A percentile compares a stretch with the other conserved stretches of the same genome.
phyloP scores from a whole-genome alignment of 2,888 invertebrate genomes.

The Apotomis betuletana region DNA sequence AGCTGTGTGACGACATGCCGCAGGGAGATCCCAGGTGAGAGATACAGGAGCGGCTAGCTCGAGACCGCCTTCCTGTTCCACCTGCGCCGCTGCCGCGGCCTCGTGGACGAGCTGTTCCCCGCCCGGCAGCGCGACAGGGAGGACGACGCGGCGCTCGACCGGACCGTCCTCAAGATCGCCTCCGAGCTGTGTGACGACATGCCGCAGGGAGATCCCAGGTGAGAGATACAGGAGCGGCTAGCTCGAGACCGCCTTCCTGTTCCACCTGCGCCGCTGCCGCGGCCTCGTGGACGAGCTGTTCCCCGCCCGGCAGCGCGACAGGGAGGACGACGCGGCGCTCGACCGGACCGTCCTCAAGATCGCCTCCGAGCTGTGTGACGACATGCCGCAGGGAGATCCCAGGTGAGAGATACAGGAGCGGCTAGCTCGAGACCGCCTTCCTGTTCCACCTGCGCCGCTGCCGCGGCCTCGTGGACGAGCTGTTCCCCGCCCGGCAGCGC shows the following conservation, averaged over 20 bases:
- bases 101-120: slow-evolving; percentile 63
- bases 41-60: slow-evolving; percentile 65
- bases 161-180: slow-evolving; percentile 82
- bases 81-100: slow-evolving; percentile 80
- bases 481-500: slow-evolving; percentile 58
- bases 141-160: slow-evolving; percentile 69
- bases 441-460: slow-evolving; percentile 87
- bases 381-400: slow-evolving; percentile 95
- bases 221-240: slow-evolving; percentile 64
- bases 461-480: slow-evolving; percentile 56
- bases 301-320: slow-evolving; percentile 52
- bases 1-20: slow-evolving; percentile 94
- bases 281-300: slow-evolving; percentile 60
- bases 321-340: slow-evolving; percentile 66
- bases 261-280: slow-evolving; percentile 85
- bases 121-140: slow-evolving; percentile 48
- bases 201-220: slow-evolving; percentile 92
- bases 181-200: slow-evolving; percentile 92
- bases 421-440: slow-evolving; percentile 89
- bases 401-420: slow-evolving; percentile 58
- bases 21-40: slow-evolving; percentile 89
- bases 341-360: slow-evolving; percentile 76
- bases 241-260: slow-evolving; percentile 91
- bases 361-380: slow-evolving; percentile 91
- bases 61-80: slow-evolving; percentile 92